Evolutionary conservation across 2,113 vertebrate genomes (phyloP), one percentile per base, ranked within the genome.

Genomic region (Athene cunicularia): DNA sequence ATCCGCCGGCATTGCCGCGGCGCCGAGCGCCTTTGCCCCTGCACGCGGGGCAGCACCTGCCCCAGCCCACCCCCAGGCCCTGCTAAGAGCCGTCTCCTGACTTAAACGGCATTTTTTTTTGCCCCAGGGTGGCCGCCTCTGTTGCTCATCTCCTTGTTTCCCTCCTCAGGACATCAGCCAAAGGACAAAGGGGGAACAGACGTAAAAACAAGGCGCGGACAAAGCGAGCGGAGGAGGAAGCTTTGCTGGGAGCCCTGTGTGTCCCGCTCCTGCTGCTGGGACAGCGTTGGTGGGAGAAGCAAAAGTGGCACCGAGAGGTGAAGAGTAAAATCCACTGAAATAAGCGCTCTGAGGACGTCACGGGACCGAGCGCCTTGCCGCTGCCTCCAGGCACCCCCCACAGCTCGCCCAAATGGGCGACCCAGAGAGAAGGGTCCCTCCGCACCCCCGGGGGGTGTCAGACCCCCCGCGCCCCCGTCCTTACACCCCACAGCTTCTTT

Each of bases 11-110:
- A 8, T 0, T 2, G 33, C 86, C 14, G 11, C 58, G 17, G 74
- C 13, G 6, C 58, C 28, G 3, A 41, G n/a, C 5, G 5, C 37
- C 12, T 37, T 9, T 41, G 35, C 27, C 35, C 28, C 15, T 7
- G 3, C 5, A 8, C 21, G 4, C 45, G 7, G 43, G 17, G 43
- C 45, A 27, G 11, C 73, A 3, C 56, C 72, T 24, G 63, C 50
- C 58, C 85, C 75, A 9, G 83, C 33, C 19, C 9, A 59, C 52
- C 12, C 49, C 50, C 17, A 3, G 64, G 84, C 60, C 27, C 47
- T 26, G 77, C 67, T 0, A 1, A 6, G 67, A 72, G 80, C 53
- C 70, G 5, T 2, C 60, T 0, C 15, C 8, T 2, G 4, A 2
- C 35, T 17, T 3, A 6, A 53, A 17, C 0, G 2, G 18, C 63